Evolutionary conservation across 2,113 vertebrate genomes (phyloP).

Genomic region (Dendropsophus ebraccatus): DNA sequence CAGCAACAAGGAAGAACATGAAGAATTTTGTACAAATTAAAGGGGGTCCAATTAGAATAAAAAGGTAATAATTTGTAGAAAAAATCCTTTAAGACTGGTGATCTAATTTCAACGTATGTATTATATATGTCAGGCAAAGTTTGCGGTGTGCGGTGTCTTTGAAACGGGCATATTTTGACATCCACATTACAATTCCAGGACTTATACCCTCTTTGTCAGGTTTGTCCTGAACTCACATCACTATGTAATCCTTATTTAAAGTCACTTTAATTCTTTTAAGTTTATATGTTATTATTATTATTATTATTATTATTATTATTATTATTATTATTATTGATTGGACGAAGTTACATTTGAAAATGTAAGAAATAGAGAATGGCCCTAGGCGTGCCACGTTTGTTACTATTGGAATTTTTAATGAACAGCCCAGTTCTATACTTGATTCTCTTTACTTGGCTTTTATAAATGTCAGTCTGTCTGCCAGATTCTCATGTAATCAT

Average conservation of each 20-base stretch:
- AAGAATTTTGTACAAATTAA: no score
- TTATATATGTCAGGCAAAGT: no score
- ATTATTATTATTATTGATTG: conserved; percentile 4
- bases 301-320: no score
- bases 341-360: neutral
- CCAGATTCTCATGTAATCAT: conserved; percentile 7
- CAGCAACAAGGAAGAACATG: no score
- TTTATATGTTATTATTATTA: neutral
- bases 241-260: neutral
- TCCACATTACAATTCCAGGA: neutral
- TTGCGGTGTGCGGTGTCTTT: no score
- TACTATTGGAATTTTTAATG: neutral
- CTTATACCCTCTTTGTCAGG: neutral
- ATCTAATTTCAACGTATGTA: no score
- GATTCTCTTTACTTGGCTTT: neutral
- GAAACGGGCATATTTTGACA: no score
- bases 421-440: neutral
- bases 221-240: neutral
- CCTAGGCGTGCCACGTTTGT: neutral
- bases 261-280: neutral
- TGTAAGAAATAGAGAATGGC: neutral
- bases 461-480: conserved; percentile 14
- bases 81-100: no score
- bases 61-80: no score
- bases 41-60: no score